These are phyloP conservation scores for Scaptomyza reducta DNA, from an alignment of 2,888 invertebrate genomes.

Conservation along the genomic window DNA sequence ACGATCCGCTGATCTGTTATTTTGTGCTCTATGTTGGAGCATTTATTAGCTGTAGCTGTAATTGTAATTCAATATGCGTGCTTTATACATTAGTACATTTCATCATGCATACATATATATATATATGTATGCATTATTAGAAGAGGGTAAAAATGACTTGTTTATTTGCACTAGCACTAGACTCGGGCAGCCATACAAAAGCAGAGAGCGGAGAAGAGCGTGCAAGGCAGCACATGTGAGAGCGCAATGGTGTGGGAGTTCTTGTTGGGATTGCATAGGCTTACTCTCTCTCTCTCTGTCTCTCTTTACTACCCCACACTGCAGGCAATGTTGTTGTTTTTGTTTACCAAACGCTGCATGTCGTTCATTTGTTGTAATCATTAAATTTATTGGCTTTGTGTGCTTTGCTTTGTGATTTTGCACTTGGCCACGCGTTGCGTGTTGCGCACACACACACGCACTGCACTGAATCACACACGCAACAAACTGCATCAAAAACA, in stretches of 20 bases:
- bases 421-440: constrained; percentile 56
- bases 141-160: constrained; percentile 9
- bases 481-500: constrained; percentile 29
- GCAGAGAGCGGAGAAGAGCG: constrained; percentile 9
- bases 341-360: constrained; percentile 55
- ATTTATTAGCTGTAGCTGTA: background rate
- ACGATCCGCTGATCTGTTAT: constrained; percentile 25
- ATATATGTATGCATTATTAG: background rate
- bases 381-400: constrained; percentile 62
- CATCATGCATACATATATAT: background rate
- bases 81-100: background rate
- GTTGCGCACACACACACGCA: constrained; percentile 19
- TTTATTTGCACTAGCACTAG: constrained; percentile 12
- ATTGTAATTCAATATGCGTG: constrained; percentile 12
- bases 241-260: constrained; percentile 47
- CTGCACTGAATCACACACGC: constrained; percentile 2
- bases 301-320: constrained; percentile 31
- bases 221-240: constrained; percentile 18
- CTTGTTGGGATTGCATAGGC: background rate
- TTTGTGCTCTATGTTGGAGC: constrained; percentile 3
- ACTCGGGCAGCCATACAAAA: constrained; percentile 46
- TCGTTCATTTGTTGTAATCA: constrained; percentile 57
- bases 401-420: constrained; percentile 62
- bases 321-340: constrained; percentile 45
- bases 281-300: constrained; percentile 5